Evolutionary conservation across 2,113 vertebrate genomes (phyloP).

Genomic region (Chaetorhynchus papuensis): DNA sequence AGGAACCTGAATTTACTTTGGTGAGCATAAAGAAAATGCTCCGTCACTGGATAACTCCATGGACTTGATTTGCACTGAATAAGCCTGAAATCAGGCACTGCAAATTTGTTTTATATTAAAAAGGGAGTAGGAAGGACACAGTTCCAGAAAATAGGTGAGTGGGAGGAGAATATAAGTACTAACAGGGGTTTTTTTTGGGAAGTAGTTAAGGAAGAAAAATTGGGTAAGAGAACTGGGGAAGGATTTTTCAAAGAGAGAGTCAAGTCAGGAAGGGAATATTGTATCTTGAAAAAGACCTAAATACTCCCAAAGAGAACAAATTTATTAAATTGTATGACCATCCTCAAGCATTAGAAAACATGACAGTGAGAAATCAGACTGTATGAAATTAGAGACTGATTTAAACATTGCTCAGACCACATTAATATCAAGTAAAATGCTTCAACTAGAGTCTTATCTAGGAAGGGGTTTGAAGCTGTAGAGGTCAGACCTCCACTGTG

Average conservation of each 20-base stretch:
- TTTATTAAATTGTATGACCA: neutral
- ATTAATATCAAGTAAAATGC: neutral
- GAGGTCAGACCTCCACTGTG: neutral
- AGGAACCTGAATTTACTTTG: neutral
- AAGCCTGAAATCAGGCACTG: neutral
- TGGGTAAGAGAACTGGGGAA: neutral
- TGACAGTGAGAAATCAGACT: neutral
- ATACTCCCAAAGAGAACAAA: neutral
- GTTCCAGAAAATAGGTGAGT: neutral
- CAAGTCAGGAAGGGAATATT: neutral
- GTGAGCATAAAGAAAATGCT: neutral
- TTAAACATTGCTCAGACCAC: neutral
- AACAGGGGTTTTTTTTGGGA: neutral
- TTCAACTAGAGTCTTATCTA: neutral
- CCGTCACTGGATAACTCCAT: neutral
- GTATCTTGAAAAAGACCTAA: neutral
- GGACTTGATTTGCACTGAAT: neutral
- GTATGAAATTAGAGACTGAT: neutral
- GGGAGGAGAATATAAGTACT: neutral
- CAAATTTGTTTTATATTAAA: neutral
- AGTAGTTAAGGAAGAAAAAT: neutral
- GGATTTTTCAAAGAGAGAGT: neutral
- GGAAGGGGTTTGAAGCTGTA: accelerated
- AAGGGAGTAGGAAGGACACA: neutral
- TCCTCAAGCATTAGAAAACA: neutral